A percentile compares a stretch with the other conserved stretches of the same genome.
These are phyloP conservation scores for Thereva unica DNA, from an alignment of 2,888 invertebrate species.

Conservation along the genomic window DNA sequence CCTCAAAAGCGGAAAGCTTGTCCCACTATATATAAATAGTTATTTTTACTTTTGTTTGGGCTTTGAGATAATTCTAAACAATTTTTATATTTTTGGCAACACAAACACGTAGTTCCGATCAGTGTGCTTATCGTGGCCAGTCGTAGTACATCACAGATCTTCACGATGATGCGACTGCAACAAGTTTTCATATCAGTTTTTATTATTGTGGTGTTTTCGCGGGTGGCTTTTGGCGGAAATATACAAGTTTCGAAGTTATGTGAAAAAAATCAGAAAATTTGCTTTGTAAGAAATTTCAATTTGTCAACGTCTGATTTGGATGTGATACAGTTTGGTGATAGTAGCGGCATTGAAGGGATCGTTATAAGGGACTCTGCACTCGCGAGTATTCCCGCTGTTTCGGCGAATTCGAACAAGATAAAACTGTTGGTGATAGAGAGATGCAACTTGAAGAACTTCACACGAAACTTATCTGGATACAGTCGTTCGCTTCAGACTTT, in stretches of 20 bases:
- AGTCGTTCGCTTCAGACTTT: conserved; percentile 1
- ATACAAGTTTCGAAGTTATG: background rate
- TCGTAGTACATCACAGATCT: too few relatives aligned
- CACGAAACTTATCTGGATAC: background rate
- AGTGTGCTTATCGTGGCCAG: too few relatives aligned
- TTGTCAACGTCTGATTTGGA: background rate
- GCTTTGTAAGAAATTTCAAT: conserved; percentile 9
- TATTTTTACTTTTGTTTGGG: too few relatives aligned
- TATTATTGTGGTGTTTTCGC: too few relatives aligned
- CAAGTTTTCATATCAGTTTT: too few relatives aligned
- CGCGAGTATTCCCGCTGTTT: background rate
- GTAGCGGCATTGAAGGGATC: background rate
- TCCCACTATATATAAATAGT: too few relatives aligned
- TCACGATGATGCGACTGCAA: too few relatives aligned
- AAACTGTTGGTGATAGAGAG: conserved; percentile 16
- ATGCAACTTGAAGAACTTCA: background rate
- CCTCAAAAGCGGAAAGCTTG: too few relatives aligned
- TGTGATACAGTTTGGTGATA: background rate
- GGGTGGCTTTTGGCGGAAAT: too few relatives aligned
- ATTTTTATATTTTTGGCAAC: too few relatives aligned
- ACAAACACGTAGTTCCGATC: too few relatives aligned
- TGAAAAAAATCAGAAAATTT: background rate
- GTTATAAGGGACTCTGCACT: background rate
- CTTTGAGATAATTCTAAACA: too few relatives aligned
- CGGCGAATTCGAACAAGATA: background rate